Conservation (phyloP, 2,797 vertebrate genomes). For the Philypnodon macrostomus region DNA sequence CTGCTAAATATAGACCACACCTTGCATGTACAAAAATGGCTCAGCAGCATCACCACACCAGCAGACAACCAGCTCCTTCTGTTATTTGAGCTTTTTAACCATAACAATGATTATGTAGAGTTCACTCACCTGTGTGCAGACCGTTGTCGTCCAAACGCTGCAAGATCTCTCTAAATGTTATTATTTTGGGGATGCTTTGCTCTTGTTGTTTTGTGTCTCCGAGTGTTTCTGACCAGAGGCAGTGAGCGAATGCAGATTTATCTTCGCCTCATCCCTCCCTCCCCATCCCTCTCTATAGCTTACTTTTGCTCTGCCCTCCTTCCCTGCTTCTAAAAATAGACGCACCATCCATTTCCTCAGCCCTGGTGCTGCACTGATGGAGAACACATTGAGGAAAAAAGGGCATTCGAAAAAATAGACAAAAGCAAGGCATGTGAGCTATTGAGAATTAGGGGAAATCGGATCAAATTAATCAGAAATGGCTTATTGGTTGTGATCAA, state of each 20-base stretch:
- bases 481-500: neutral
- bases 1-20: constrained; percentile 69
- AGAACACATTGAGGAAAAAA: constrained; percentile 29
- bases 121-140: constrained; percentile 55
- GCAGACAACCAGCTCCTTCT: constrained; percentile 20
- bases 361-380: constrained; percentile 62
- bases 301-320: constrained; percentile 71
- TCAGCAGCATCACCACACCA: constrained; percentile 26
- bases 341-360: constrained; percentile 67
- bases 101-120: constrained; percentile 16
- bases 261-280: constrained; percentile 57
- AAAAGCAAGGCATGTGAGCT: neutral
- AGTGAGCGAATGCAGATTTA: constrained; percentile 65
- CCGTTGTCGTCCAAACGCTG: constrained; percentile 18
- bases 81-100: constrained; percentile 18
- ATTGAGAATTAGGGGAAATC: neutral
- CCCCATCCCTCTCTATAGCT: constrained; percentile 45
- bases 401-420: neutral
- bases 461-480: neutral
- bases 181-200: constrained; percentile 44
- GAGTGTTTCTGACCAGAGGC: constrained; percentile 62
- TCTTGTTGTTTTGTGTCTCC: constrained; percentile 27
- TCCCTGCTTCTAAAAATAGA: constrained; percentile 76
- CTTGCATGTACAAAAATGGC: constrained; percentile 51
- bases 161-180: no score